Base-by-base conservation (phyloP, 64 coral and sea anemone species). In the Anthopleura sola region DNA sequence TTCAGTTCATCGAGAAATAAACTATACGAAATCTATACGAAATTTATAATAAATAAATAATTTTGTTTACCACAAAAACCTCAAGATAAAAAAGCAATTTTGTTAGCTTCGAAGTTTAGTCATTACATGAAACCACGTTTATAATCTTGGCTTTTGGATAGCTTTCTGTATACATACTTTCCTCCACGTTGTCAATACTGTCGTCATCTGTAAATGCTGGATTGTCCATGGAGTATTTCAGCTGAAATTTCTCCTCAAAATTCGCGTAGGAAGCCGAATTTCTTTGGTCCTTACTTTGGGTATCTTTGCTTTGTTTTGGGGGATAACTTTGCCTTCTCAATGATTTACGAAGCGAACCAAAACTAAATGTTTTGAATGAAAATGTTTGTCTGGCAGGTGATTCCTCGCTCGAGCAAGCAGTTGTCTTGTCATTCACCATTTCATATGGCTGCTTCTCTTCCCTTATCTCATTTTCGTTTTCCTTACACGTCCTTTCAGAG, bases 211-310 rank as follows among this genome's bases (percentile, higher is more conserved):
- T 79, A 15, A 79, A 79, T 4, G 76, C 76, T 24, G 76, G 76
- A 47, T 79, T 79, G 24, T 79, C 76, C 76, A 79, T 79, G 8
- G 76, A 79, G 39, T 24, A 79, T 48, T 48, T 79, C 17, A 78
- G 18, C 36, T 33, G 3, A 40, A 38, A 48, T 26, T 79, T 79
- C 7, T 79, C 76, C 75, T 77, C 75, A 34, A n/a, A 40, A 44
- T 46, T 79, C 3, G 14, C 29, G 66, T 62, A 23, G n/a, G 58
- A 26, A 62, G 34, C 28, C 34, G 66, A 71, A 14, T 79, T 79
- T 79, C 37, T 79, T 79, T 79, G 76, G 4, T 46, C 20, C 7
- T 79, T 79, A 32, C 28, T 71, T 71, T 10, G 28, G 0, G 12
- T 15, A 2, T 71, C 66, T 34, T 32, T 71, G 39, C 19, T 33